phyloP scores from a whole-genome alignment of 2,888 invertebrate genomes.

The Drosophila phalerata region DNA sequence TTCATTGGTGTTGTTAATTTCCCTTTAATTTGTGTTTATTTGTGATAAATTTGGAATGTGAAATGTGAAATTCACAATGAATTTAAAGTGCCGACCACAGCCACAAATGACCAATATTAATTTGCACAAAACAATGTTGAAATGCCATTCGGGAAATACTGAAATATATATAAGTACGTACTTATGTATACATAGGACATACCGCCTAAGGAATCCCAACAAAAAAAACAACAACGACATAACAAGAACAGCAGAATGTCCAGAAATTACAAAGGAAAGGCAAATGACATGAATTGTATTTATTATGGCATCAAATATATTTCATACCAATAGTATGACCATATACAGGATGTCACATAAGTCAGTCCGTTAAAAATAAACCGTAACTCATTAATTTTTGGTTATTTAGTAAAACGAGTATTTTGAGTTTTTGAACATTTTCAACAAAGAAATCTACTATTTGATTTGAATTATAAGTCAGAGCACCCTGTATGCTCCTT shows the following conservation, averaged over 20 bases:
- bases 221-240: constrained; percentile 1
- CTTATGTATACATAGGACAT: background rate
- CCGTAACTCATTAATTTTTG: too few relatives aligned
- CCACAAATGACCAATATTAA: constrained; percentile 69
- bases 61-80: constrained; percentile 40
- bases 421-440: too few relatives aligned
- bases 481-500: constrained; percentile 50
- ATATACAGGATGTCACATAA: constrained; percentile 43
- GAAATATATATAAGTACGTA: constrained; percentile 7
- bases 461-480: too few relatives aligned
- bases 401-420: too few relatives aligned
- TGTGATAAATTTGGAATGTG: constrained; percentile 37
- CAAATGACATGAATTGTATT: constrained; percentile 49
- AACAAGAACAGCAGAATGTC: constrained; percentile 6
- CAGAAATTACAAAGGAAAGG: constrained; percentile 37
- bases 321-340: constrained; percentile 13
- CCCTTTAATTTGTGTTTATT: constrained; percentile 36
- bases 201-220: constrained; percentile 26
- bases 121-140: constrained; percentile 53
- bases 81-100: constrained; percentile 49
- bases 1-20: constrained; percentile 25
- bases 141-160: constrained; percentile 29
- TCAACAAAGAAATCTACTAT: too few relatives aligned
- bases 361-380: too few relatives aligned
- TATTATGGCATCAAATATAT: constrained; percentile 38